These are phyloP conservation scores for Dryobotodes eremita DNA, from an alignment of 2,888 invertebrate genomes.

Conservation along the genomic window DNA sequence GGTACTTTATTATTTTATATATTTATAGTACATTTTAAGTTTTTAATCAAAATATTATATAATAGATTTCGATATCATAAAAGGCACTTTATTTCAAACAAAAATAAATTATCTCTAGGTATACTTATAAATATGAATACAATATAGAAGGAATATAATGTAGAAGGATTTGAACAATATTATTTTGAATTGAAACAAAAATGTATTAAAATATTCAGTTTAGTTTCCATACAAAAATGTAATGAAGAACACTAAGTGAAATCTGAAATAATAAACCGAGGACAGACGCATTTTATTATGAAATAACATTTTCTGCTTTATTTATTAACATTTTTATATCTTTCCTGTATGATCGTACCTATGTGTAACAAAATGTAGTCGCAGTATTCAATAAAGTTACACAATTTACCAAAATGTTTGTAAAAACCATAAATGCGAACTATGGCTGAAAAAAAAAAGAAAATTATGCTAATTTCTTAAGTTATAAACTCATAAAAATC, in stretches of 20 bases:
- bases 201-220: conserved; percentile 18
- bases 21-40: conserved; percentile 55
- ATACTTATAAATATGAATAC: conserved; percentile 60
- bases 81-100: conserved; percentile 82
- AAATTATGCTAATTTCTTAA: conserved; percentile 73
- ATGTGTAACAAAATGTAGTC: conserved; percentile 13
- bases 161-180: conserved; percentile 29
- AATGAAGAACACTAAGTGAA: conserved; percentile 42
- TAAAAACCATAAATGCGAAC: conserved; percentile 70
- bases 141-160: conserved; percentile 22
- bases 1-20: conserved; percentile 42
- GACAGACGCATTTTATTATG: conserved; percentile 42
- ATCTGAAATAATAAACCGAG: conserved; percentile 21
- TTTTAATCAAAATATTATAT: conserved; percentile 67
- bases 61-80: conserved; percentile 65
- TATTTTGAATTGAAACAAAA: conserved; percentile 13
- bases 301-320: conserved; percentile 57
- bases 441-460: conserved; percentile 80
- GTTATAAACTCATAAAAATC: conserved; percentile 83
- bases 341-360: conserved; percentile 8
- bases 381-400: conserved; percentile 21
- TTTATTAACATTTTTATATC: conserved; percentile 49
- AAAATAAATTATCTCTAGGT: conserved; percentile 77
- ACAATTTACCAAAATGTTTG: conserved; percentile 40
- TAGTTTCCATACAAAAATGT: conserved; percentile 40